phyloP scores from a whole-genome alignment of 1,140 invertebrate genomes.

The Drosophila arizonae region DNA sequence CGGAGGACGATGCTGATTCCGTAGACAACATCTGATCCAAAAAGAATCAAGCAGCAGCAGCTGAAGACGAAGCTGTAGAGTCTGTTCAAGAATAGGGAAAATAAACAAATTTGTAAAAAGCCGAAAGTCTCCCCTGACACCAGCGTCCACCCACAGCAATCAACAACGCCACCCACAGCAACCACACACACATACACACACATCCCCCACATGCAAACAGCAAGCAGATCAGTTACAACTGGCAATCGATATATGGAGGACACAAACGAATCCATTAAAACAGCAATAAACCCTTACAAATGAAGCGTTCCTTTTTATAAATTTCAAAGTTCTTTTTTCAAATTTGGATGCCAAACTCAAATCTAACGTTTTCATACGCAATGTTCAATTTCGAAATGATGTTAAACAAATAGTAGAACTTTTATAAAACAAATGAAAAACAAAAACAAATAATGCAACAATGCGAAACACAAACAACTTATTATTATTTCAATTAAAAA shows the following conservation, averaged over 20 bases:
- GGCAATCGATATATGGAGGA: conserved; percentile 9
- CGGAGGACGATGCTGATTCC: conserved; percentile 92
- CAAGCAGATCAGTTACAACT: conserved; percentile 27
- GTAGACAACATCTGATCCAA: conserved; percentile 86
- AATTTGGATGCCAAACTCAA: conserved; percentile 53
- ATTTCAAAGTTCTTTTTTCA: conserved; percentile 16
- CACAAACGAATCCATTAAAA: conserved; percentile 14
- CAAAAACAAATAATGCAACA: conserved; percentile 26
- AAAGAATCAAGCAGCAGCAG: conserved; percentile 55
- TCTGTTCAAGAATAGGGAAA: conserved; percentile 73
- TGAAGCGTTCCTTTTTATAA: conserved; percentile 43
- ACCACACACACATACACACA: conserved; percentile 11
- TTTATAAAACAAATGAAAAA: conserved; percentile 24
- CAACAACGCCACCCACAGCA: neutral
- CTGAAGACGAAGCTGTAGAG: conserved; percentile 36
- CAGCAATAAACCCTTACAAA: conserved; percentile 44
- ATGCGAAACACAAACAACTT: conserved; percentile 40
- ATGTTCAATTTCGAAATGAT: conserved; percentile 37
- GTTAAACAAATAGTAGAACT: conserved; percentile 52
- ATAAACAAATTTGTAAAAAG: conserved; percentile 75
- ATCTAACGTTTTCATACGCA: conserved; percentile 39
- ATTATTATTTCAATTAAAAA: conserved; percentile 65
- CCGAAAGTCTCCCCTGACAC: conserved; percentile 29
- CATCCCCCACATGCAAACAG: neutral
- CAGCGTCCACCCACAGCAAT: neutral